phyloP scores from a whole-genome alignment of 2,888 invertebrate species.

The Thera obeliscata region DNA sequence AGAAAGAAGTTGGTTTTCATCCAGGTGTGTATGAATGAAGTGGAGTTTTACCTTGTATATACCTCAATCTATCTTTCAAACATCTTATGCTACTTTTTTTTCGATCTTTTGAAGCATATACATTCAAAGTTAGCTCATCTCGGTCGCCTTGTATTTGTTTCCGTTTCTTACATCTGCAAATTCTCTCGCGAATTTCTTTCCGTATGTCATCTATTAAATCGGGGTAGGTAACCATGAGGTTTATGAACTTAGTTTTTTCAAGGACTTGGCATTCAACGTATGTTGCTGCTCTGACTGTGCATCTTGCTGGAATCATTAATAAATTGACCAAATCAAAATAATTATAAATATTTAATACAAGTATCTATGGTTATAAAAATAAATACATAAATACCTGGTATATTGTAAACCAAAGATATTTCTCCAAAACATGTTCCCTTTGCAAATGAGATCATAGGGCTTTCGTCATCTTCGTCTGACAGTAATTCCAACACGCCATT shows the following conservation, averaged over 20 bases:
- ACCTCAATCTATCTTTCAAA: slow-evolving; percentile 76
- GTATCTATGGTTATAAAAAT: too few species aligned
- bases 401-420: slow-evolving; percentile 76
- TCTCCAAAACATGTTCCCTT: slow-evolving; percentile 83
- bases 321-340: background rate
- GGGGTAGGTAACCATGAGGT: slow-evolving; percentile 78
- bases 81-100: slow-evolving; percentile 80
- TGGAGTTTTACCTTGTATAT: slow-evolving; percentile 65
- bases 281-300: slow-evolving; percentile 80
- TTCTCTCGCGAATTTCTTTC: slow-evolving; percentile 63
- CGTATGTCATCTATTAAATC: slow-evolving; percentile 66
- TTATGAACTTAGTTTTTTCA: slow-evolving; percentile 76
- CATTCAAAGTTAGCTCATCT: slow-evolving; percentile 63
- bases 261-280: slow-evolving; percentile 83
- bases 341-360: too few species aligned
- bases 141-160: slow-evolving; percentile 52
- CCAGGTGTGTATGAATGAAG: background rate
- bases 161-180: slow-evolving; percentile 54
- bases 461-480: slow-evolving; percentile 82
- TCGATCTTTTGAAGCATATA: slow-evolving; percentile 75
- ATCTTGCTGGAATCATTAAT: slow-evolving; percentile 63
- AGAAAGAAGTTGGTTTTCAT: background rate
- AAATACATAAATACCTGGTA: slow-evolving; percentile 63
- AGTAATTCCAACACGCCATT: slow-evolving; percentile 78
- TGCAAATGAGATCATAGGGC: slow-evolving; percentile 80